Evolutionary conservation across 2,797 vertebrate species (phyloP), one percentile per base, ranked within the genome.

Genomic region (Clarias pachynema): DNA sequence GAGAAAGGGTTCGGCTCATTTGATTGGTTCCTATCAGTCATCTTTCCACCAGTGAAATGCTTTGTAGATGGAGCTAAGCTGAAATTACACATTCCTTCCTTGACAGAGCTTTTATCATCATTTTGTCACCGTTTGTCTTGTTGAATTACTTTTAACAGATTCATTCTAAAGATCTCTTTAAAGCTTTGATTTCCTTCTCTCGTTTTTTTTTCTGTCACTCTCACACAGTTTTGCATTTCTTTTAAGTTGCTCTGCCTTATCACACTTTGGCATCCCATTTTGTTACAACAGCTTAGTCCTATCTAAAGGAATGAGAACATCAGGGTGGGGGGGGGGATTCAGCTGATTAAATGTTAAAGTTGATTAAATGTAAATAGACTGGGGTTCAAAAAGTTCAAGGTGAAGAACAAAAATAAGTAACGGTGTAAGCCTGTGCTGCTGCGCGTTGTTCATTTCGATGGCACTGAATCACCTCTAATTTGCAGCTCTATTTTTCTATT

Each of bases 111-210:
- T 88, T 88, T 83, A 82, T 87, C 86, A 82, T 87, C 65, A 69
- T 60, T 82, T 78, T 85, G 63, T 81, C 85, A 70, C 44, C 79
- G 74, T 88, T 79, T 78, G 75, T 88, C 86, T 86, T 84, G 69
- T 56, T 78, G n/a, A 72, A 83, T 84, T 70, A 88, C 83, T 65
- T 87, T 89, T 60, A 85, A 81, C 73, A 84, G 79, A 84, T 87
- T 66, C 29, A 31, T 82, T 86, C 85, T 74, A 79, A 82, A 87
- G 69, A 56, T 29, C 40, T 57, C 75, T 85, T 86, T 85, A 69
- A 86, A 85, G 63, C 59, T 86, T 84, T 87, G 44, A 85, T 40
- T 69, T 81, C 59, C 37, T 15, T 14, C 18, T 20, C 31, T 69
- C 53, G 70, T 70, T 75, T 82, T 66, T 40, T 2, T 59, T 31